Percentiles rank a stretch among this genome's conserved stretches.
Conservation (phyloP, 2,113 vertebrate species). For the Oxyura jamaicensis region DNA sequence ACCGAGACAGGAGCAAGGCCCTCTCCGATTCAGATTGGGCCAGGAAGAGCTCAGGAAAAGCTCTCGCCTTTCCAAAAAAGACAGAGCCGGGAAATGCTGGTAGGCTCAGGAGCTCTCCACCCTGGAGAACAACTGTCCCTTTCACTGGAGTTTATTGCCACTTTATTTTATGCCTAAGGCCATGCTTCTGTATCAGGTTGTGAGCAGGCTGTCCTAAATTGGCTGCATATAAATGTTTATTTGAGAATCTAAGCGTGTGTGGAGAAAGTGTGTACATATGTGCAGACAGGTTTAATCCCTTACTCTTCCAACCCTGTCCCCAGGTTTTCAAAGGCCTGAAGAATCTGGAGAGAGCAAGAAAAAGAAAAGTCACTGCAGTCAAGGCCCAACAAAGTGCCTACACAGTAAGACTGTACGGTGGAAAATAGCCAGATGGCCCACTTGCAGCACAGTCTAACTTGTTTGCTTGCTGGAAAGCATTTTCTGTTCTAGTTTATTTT, state of each 20-base stretch:
- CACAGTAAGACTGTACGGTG: not conserved
- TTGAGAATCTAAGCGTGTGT: slow-evolving; percentile 4
- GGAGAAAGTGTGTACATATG: not conserved
- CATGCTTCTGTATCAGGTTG: not conserved
- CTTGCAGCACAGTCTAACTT: not conserved
- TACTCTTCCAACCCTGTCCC: not conserved
- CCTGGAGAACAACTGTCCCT: not conserved
- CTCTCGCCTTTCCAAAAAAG: not conserved
- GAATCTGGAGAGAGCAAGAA: not conserved
- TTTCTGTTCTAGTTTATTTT: slow-evolving; percentile 30
- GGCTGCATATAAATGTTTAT: slow-evolving; percentile 38
- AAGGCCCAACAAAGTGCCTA: slow-evolving; percentile 23
- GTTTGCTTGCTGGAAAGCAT: slow-evolving; percentile 34
- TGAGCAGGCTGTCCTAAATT: slow-evolving; percentile 4
- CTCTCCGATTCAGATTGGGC: not conserved
- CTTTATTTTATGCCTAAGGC: not conserved
- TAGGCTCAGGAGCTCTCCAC: not conserved
- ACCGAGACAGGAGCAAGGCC: not conserved
- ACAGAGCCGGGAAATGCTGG: not conserved
- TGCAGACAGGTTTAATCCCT: slow-evolving; percentile 21
- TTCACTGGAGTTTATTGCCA: slow-evolving; percentile 23
- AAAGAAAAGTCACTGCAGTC: not conserved
- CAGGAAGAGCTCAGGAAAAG: not conserved
- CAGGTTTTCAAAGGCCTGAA: not conserved
- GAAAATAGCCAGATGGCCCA: not conserved